Evolutionary conservation across 2,888 invertebrate genomes (phyloP).

Genomic region (Alsophila aescularia): DNA sequence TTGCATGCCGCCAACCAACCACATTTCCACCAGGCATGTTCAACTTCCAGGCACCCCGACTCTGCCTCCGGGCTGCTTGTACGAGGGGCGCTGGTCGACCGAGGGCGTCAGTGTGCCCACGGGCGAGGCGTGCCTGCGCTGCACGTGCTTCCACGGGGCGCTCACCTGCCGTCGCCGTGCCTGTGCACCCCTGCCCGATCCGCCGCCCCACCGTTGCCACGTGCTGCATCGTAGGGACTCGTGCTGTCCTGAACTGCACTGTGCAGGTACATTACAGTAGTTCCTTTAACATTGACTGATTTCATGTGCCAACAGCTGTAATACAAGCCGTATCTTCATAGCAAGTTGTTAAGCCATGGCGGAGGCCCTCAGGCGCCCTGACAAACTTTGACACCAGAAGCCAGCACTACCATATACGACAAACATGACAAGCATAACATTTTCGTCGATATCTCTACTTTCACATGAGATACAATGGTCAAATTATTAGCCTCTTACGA

Average conservation of each 20-base stretch:
- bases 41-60: slow-evolving; percentile 21
- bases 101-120: slow-evolving; percentile 88
- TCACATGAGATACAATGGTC: too few relatives aligned
- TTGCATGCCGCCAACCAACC: too few relatives aligned
- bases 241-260: slow-evolving; percentile 92
- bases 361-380: too few relatives aligned
- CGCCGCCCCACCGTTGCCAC: slow-evolving; percentile 90
- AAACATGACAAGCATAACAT: too few relatives aligned
- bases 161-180: slow-evolving; percentile 91
- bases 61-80: slow-evolving; percentile 85
- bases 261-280: slow-evolving; percentile 57
- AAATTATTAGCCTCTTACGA: too few relatives aligned
- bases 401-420: too few relatives aligned
- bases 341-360: too few relatives aligned
- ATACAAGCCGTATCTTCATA: too few relatives aligned
- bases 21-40: background rate
- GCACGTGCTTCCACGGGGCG: slow-evolving; percentile 89
- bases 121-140: slow-evolving; percentile 90
- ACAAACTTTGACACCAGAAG: too few relatives aligned
- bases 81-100: slow-evolving; percentile 87
- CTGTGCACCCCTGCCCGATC: slow-evolving; percentile 90
- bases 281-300: too few relatives aligned
- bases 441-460: too few relatives aligned
- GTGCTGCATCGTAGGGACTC: slow-evolving; percentile 87
- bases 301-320: too few relatives aligned